Conservation (phyloP, 2,113 vertebrate species). For the Rattus norvegicus region DNA sequence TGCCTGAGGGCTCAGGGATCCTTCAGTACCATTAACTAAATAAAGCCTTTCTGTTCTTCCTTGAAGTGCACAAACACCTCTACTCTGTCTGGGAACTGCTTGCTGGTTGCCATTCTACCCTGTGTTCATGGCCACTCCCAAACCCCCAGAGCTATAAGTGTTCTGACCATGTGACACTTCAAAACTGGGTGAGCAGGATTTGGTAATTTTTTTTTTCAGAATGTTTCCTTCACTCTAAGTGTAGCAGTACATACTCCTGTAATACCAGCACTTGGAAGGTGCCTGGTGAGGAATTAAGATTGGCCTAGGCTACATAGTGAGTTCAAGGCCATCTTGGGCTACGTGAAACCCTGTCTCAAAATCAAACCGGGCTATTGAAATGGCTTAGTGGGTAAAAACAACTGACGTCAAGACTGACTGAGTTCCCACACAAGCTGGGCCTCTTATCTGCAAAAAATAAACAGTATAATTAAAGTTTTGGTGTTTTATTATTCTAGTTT, state of each 20-base stretch:
- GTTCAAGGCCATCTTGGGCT: neutral
- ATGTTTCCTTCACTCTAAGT: neutral
- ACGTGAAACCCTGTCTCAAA: neutral
- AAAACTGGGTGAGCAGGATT: neutral
- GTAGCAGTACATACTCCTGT: neutral
- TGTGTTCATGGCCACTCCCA: neutral
- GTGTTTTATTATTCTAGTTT: neutral
- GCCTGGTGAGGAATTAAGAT: too few species aligned
- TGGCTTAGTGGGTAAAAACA: neutral
- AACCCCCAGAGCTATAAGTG: neutral
- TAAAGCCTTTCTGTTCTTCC: neutral
- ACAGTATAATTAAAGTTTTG: neutral
- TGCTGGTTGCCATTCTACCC: neutral
- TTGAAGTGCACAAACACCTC: neutral
- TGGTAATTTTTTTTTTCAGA: neutral
- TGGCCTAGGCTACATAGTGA: neutral
- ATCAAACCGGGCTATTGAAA: neutral
- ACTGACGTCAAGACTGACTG: too few species aligned
- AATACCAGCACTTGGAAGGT: neutral
- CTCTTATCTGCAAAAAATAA: neutral
- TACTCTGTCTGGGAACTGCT: neutral
- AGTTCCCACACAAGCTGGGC: neutral
- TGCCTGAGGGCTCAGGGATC: neutral
- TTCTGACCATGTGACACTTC: neutral
- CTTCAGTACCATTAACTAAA: neutral